These are phyloP conservation scores for Aporophyla lueneburgensis DNA, from an alignment of 2,888 invertebrate genomes.

Conservation along the genomic window DNA sequence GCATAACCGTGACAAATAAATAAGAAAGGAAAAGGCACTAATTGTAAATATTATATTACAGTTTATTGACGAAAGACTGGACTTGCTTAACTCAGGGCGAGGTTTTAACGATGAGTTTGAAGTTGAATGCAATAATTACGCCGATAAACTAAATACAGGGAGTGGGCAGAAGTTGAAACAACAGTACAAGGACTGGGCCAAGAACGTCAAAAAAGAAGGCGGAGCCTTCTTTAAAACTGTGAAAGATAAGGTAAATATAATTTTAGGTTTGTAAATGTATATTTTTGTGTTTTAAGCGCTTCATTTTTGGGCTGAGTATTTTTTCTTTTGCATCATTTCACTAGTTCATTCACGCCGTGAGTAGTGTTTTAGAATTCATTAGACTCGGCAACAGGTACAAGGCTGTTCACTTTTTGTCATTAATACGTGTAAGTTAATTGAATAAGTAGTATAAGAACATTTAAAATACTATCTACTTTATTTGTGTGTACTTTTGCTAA, in stretches of 20 bases:
- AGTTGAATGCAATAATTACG: slow-evolving; percentile 92
- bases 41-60: slow-evolving; percentile 75
- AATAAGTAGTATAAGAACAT: neutral
- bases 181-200: slow-evolving; percentile 94
- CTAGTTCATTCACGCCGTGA: neutral
- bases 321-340: slow-evolving; percentile 10
- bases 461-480: neutral
- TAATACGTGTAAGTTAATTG: neutral
- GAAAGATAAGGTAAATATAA: slow-evolving; percentile 94
- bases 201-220: slow-evolving; percentile 95
- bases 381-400: neutral
- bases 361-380: slow-evolving; percentile 23
- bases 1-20: neutral
- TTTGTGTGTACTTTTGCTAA: slow-evolving; percentile 6
- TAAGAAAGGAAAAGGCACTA: neutral
- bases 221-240: slow-evolving; percentile 96
- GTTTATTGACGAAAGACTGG: slow-evolving; percentile 98
- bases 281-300: slow-evolving; percentile 6
- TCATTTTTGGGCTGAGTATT: slow-evolving; percentile 32
- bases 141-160: slow-evolving; percentile 88
- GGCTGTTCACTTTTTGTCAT: neutral
- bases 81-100: slow-evolving; percentile 97
- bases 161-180: slow-evolving; percentile 87
- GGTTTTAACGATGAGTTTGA: slow-evolving; percentile 99
- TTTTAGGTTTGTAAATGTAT: slow-evolving; percentile 8